Conservation (phyloP, 2,888 invertebrate species). For the Drosophila neotestacea region DNA sequence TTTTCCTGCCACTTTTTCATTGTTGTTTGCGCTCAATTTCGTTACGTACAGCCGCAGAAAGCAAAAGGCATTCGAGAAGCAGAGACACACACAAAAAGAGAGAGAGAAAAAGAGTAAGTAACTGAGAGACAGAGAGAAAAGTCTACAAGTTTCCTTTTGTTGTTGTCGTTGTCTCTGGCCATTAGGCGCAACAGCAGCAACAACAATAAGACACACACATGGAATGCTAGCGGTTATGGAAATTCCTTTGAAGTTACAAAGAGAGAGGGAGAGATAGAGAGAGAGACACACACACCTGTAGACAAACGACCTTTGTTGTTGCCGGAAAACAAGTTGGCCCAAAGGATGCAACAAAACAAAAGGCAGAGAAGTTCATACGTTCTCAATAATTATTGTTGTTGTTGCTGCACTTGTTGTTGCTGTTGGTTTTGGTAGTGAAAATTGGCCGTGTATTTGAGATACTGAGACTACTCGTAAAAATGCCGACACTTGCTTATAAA, state of each 20-base stretch:
- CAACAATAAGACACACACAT: slow-evolving; percentile 29
- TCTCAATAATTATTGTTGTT: slow-evolving; percentile 16
- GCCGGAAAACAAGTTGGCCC: slow-evolving; percentile 56
- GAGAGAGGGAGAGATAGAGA: slow-evolving; percentile 27
- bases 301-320: slow-evolving; percentile 39
- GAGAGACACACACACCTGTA: slow-evolving; percentile 22
- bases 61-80: slow-evolving; percentile 68
- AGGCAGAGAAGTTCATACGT: slow-evolving; percentile 42
- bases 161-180: slow-evolving; percentile 55
- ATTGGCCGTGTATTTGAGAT: slow-evolving; percentile 61
- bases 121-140: slow-evolving; percentile 27
- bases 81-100: slow-evolving; percentile 12
- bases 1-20: slow-evolving; percentile 66
- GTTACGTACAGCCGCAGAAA: slow-evolving; percentile 74
- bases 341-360: slow-evolving; percentile 53
- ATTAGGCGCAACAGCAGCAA: slow-evolving; percentile 55
- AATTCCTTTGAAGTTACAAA: slow-evolving; percentile 70
- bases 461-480: slow-evolving; percentile 17
- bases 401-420: slow-evolving; percentile 18
- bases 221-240: slow-evolving; percentile 80
- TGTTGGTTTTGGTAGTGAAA: slow-evolving; percentile 63
- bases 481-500: slow-evolving; percentile 54
- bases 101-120: slow-evolving; percentile 9
- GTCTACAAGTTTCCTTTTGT: slow-evolving; percentile 48
- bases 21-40: slow-evolving; percentile 73